Conservation (phyloP, 2,888 invertebrate genomes). For the Hypercompe scribonia region DNA sequence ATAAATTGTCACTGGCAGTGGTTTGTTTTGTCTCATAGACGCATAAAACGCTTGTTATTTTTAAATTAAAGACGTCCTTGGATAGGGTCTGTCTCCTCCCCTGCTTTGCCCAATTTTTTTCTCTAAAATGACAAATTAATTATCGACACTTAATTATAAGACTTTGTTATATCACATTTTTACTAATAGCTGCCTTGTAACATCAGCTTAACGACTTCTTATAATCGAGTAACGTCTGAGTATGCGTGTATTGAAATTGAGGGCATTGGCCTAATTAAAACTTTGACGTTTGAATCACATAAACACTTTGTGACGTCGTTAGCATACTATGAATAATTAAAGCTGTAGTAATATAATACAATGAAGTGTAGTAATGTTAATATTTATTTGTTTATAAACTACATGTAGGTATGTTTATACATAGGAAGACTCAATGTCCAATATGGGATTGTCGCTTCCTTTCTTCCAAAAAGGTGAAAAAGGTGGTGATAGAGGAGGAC, state of each 20-base stretch:
- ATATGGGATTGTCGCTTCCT: no score
- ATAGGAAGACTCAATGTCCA: no score
- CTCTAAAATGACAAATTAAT: no score
- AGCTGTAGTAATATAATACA: neutral
- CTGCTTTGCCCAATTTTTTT: no score
- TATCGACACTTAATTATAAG: neutral
- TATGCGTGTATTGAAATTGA: neutral
- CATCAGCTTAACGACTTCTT: neutral
- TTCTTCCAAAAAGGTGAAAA: no score
- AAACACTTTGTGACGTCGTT: neutral
- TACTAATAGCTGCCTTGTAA: neutral
- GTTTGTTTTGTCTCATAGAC: no score
- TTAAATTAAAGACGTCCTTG: no score
- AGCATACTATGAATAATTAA: neutral
- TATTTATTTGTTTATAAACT: neutral
- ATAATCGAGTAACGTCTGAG: neutral
- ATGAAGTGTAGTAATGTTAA: neutral
- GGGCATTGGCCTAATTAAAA: neutral
- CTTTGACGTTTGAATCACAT: neutral
- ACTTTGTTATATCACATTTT: neutral
- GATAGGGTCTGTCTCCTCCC: no score
- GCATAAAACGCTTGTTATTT: no score
- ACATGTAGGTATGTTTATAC: neutral
- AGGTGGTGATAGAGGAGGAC: no score
- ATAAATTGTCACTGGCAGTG: no score